Evolutionary conservation across 2,797 vertebrate species (phyloP).

Genomic region (Gymnothorax reevesii): DNA sequence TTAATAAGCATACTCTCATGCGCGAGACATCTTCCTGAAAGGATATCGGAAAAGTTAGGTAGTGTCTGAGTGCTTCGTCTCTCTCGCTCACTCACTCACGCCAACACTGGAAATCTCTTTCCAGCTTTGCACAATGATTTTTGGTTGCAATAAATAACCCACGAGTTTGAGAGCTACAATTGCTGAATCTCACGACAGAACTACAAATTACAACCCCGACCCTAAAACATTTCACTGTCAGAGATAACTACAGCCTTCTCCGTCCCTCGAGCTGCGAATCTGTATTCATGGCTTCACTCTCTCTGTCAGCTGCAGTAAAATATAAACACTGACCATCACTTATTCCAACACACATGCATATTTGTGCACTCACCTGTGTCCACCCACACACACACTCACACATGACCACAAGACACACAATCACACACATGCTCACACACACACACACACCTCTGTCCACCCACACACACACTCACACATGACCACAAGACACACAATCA

Average conservation of each 20-base stretch:
- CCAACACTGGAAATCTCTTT: slow-evolving; percentile 70
- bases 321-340: slow-evolving; percentile 77
- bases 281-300: slow-evolving; percentile 68
- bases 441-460: neutral
- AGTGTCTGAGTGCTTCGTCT: slow-evolving; percentile 43
- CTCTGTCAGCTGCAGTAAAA: slow-evolving; percentile 59
- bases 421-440: neutral
- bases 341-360: slow-evolving; percentile 59
- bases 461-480: neutral
- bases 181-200: neutral
- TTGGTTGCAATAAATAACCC: slow-evolving; percentile 70
- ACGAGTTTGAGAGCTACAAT: slow-evolving; percentile 13
- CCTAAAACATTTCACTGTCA: neutral
- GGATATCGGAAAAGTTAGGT: neutral
- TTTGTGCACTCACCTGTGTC: slow-evolving; percentile 44
- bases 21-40: neutral
- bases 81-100: slow-evolving; percentile 68
- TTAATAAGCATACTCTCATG: neutral
- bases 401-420: neutral
- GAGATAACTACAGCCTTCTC: neutral
- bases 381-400: slow-evolving; percentile 38
- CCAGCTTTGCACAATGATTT: slow-evolving; percentile 43
- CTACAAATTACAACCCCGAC: neutral
- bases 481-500: neutral
- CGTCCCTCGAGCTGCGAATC: neutral